phyloP scores from a whole-genome alignment of 1,140 invertebrate species.

The Leptestheria dahalacensis region DNA sequence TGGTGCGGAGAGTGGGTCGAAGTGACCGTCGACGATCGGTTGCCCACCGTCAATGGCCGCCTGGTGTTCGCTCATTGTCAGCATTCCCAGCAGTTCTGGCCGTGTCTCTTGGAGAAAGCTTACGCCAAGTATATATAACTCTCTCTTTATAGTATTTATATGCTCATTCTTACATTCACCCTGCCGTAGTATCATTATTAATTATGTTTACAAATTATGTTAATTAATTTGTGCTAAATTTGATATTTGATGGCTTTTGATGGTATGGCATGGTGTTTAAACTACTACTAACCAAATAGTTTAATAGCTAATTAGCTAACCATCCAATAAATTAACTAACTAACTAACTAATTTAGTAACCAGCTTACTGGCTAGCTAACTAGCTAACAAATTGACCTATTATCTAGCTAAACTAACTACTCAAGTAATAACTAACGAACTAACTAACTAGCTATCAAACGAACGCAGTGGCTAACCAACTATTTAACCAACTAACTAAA shows the following conservation, averaged over 20 bases:
- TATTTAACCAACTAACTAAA: too few species aligned
- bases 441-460: too few species aligned
- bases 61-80: constrained; percentile 83
- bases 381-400: too few species aligned
- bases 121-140: constrained; percentile 77
- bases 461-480: too few species aligned
- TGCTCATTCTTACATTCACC: background rate
- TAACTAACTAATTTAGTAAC: too few species aligned
- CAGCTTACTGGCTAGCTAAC: too few species aligned
- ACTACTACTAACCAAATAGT: too few species aligned
- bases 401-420: too few species aligned
- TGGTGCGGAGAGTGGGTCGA: constrained; percentile 94
- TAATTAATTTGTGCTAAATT: background rate
- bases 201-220: background rate
- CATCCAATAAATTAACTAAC: too few species aligned
- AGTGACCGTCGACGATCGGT: constrained; percentile 78
- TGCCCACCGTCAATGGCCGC: constrained; percentile 81
- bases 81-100: constrained; percentile 83
- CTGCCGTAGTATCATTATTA: background rate
- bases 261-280: too few species aligned
- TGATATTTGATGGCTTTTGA: background rate
- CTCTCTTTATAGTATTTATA: background rate
- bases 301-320: too few species aligned
- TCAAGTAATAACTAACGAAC: too few species aligned
- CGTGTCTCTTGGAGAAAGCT: constrained; percentile 88